These are phyloP conservation scores for Sarcophaga peregrina DNA, from an alignment of 1,140 invertebrate genomes.

Conservation along the genomic window DNA sequence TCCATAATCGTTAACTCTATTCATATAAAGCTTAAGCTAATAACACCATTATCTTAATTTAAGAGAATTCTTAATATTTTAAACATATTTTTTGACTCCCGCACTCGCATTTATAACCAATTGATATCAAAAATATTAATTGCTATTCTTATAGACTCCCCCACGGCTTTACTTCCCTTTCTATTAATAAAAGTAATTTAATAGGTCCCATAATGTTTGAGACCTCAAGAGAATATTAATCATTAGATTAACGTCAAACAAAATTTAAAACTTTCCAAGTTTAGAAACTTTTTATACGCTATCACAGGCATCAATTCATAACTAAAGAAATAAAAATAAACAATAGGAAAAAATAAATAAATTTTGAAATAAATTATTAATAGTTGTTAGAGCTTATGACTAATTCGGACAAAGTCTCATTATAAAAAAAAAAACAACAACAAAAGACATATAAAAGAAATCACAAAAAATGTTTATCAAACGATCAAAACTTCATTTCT, in stretches of 20 bases:
- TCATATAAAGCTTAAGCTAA: no score
- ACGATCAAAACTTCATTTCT: no score
- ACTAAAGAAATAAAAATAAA: neutral
- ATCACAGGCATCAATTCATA: neutral
- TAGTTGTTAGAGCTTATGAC: neutral
- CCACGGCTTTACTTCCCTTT: no score
- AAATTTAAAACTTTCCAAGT: neutral
- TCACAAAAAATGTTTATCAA: no score
- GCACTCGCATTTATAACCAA: no score
- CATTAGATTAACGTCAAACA: slow-evolving; percentile 6
- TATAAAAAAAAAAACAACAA: neutral
- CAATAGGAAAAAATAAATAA: no score
- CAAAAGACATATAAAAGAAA: no score
- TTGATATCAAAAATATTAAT: no score
- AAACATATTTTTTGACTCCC: neutral
- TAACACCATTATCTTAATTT: no score
- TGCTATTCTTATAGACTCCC: no score
- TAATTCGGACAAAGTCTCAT: neutral
- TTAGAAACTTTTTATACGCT: neutral
- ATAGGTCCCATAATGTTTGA: neutral
- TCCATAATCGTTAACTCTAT: no score
- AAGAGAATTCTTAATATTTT: neutral
- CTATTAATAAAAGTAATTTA: neutral
- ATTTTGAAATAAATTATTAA: no score
- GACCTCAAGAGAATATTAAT: neutral